Conservation (phyloP, 2,113 vertebrate species). For the Ceyx margarethae region DNA sequence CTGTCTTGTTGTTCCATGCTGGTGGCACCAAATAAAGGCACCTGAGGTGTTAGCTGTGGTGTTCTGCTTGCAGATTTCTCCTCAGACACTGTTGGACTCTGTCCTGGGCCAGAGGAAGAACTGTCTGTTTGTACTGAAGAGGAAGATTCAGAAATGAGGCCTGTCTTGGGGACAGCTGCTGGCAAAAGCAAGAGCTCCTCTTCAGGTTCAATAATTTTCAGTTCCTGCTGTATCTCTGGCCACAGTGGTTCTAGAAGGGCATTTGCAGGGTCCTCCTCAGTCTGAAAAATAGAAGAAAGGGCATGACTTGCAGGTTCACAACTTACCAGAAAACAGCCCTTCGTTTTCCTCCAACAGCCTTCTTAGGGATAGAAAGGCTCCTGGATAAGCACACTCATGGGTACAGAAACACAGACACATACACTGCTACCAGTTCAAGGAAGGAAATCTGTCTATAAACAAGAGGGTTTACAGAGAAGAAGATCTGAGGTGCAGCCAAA, state of each 20-base stretch:
- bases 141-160: neutral
- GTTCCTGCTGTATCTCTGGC: conserved; percentile 83
- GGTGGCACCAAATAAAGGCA: neutral
- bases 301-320: neutral
- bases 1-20: neutral
- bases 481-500: neutral
- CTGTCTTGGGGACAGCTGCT: neutral
- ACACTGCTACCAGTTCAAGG: neutral
- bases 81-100: neutral
- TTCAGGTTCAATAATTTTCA: conserved; percentile 88
- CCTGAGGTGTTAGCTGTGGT: neutral
- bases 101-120: neutral
- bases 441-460: conserved; percentile 3
- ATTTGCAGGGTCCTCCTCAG: conserved; percentile 48
- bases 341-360: neutral
- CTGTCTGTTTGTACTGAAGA: neutral
- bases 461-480: neutral
- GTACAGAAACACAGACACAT: neutral
- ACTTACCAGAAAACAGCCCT: neutral
- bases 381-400: neutral
- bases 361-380: neutral
- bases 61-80: neutral
- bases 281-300: conserved; percentile 73
- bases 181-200: conserved; percentile 71
- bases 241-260: conserved; percentile 70